These are phyloP conservation scores for Phenganax stokvisi DNA, from an alignment of 92 coral and sea anemone genomes.

Conservation along the genomic window DNA sequence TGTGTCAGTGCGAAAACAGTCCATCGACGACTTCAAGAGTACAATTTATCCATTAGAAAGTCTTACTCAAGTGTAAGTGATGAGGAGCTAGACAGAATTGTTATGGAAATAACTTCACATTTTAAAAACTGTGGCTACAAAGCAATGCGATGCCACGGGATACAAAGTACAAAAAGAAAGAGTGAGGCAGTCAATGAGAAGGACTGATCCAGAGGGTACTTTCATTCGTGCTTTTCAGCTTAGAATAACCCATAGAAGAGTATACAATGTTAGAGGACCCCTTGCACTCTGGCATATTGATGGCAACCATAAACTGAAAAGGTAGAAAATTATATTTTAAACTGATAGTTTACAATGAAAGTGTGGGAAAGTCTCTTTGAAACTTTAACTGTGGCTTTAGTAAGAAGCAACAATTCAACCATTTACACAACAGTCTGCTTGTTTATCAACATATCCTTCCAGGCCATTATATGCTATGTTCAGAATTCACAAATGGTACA, in stretches of 20 bases:
- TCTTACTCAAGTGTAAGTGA: conserved; percentile 23
- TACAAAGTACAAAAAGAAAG: conserved; percentile 41
- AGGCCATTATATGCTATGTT: too few species aligned
- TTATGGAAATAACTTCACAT: conserved; percentile 31
- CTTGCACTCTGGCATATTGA: conserved; percentile 55
- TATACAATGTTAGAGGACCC: conserved; percentile 49
- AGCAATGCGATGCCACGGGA: conserved; percentile 47
- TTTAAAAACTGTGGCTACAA: conserved; percentile 51
- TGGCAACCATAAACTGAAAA: conserved; percentile 40
- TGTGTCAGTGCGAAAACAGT: conserved; percentile 25
- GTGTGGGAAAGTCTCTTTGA: too few species aligned
- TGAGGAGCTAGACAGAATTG: conserved; percentile 27
- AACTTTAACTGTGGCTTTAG: too few species aligned
- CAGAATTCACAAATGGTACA: too few species aligned
- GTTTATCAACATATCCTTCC: too few species aligned
- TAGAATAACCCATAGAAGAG: conserved; percentile 51
- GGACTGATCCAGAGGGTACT: conserved; percentile 53
- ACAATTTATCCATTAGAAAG: conserved; percentile 15
- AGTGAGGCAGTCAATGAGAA: conserved; percentile 45
- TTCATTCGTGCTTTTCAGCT: conserved; percentile 49
- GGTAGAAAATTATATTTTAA: too few species aligned
- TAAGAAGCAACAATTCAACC: too few species aligned
- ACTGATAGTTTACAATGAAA: too few species aligned
- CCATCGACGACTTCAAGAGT: conserved; percentile 27
- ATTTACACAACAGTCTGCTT: too few species aligned